A percentile compares a stretch with the other conserved stretches of the same genome.
Conservation (phyloP, 2,113 vertebrate species). For the Labeo rohita region DNA sequence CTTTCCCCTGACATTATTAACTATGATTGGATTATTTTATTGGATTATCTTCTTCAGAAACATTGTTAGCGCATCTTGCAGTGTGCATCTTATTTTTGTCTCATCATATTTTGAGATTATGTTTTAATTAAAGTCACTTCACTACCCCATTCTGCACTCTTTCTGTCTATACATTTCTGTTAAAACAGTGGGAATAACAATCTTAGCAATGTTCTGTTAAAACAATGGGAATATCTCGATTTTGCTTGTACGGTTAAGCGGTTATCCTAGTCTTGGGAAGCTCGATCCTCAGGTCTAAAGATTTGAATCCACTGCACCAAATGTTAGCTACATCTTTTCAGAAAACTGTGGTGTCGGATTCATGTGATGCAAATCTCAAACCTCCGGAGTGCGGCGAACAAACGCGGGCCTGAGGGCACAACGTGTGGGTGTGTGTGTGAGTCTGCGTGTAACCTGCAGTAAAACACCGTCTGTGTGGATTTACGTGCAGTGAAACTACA, state of each 20-base stretch:
- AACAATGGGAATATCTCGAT: neutral
- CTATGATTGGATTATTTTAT: too few relatives aligned
- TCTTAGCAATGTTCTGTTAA: neutral
- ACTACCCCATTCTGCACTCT: neutral
- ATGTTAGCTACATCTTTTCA: neutral
- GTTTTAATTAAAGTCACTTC: neutral
- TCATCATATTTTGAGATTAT: too few relatives aligned
- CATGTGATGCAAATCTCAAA: constrained; percentile 25
- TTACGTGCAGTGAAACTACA: neutral
- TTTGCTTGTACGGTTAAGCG: too few relatives aligned
- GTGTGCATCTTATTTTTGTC: too few relatives aligned
- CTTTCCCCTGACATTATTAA: neutral
- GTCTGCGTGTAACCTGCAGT: constrained; percentile 17
- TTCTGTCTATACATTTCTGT: too few relatives aligned
- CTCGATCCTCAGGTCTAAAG: neutral
- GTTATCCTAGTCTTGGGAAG: neutral
- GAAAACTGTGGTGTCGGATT: neutral
- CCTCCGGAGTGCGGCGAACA: constrained; percentile 12
- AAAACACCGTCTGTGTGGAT: constrained; percentile 27
- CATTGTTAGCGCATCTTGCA: neutral
- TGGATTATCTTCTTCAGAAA: neutral
- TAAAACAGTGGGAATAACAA: neutral
- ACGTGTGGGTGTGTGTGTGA: constrained; percentile 14
- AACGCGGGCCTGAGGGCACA: constrained; percentile 9
- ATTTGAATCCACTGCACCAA: neutral